Base-by-base conservation (phyloP, 2,797 vertebrate species). In the Falco naumanni region DNA sequence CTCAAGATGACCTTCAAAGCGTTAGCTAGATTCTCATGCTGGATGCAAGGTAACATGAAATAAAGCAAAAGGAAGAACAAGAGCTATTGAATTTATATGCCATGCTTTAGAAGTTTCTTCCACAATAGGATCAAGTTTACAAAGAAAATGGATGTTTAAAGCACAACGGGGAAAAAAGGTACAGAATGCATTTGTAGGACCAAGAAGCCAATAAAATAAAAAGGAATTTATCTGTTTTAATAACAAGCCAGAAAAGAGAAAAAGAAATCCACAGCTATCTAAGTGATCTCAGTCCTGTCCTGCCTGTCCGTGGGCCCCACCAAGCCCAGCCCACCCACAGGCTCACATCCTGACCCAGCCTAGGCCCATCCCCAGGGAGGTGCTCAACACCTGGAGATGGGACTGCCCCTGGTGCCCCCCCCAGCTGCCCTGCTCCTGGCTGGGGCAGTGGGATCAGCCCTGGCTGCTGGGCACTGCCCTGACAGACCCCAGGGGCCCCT, bases 401-500 rank as follows among this genome's bases (percentile, higher is more conserved):
- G 28, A 9, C 19, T 68, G 45, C 6, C 12, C 25, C 4, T 18
- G 1, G 16, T 8, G 20, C 10, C 50, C 9, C 9, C 9, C 54
- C 9, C 6, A 3, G 13, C 11, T 81, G 6, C 9, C 16, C 64
- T 65, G 24, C 25, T 74, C 33, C 56, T 41, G 48, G 19, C 17
- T 61, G 25, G 25, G 20, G 9, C 5, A 6, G 17, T 14, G 16
- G 5, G 4, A 61, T 10, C 9, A 11, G 16, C 9, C 13, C 56
- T 60, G 17, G 6, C 26, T 76, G 10, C 29, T 8, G 6, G 16
- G 11, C 6, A 10, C 11, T 90, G n/a, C 24, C 15, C 28, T 34
- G 14, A 20, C 0, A 16, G 18, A 34, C 9, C 18, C n/a, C 3
- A 2, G 3, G 24, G 14, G 16, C 41, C 10, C 34, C 13, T 4